Base-by-base conservation (phyloP, 2,888 invertebrate species). In the Coronaproctus castanopsis region DNA sequence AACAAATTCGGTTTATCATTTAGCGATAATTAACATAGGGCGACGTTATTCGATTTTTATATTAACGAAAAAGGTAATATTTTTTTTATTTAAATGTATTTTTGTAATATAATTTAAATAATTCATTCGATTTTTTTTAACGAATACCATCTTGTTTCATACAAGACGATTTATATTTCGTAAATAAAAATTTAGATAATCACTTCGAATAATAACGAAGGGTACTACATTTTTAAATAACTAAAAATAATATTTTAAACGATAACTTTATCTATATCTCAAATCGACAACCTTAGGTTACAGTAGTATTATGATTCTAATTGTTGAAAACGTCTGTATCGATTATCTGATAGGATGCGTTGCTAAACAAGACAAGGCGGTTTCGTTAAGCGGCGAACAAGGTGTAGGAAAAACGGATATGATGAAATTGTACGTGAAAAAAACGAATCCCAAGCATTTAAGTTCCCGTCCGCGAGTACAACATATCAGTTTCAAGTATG, bases 321-420 rank as follows among this genome's bases (percentile, higher is more conserved):
- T 93, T 67, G 81, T 90, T 3, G 95, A 96, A 71, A 96, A 93
- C 70, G 88, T 93, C 8, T 77, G 95, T 59, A 89, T 91, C 59
- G 88, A 90, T 69, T 95, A 86, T 72, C 75, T 96, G 1, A 85
- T 96, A 58, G 80, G 88, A 64, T 81, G 86, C 24, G 86, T 95
- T 55, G 87, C 89, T 8, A 88, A 87, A 70, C 88, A 90, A 75
- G 86, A 83, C 65, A 83, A 83, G 71, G 83, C 88, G 2, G 88
- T 89, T 1, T 73, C 92, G 67, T 72, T 92, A 48, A 80, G 87
- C 64, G 92, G 91, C 2, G 91, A 91, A 70, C 93, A 92, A 73
- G 95, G 96, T 3, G 91, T 95, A 0, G 96, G 92, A 0, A 96
- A 96, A 74, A 95, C 95, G 0, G 91, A 93, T 1, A 95, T 95